Percentiles rank a stretch among this genome's conserved stretches.
These are phyloP conservation scores for Rhynchotus rufescens DNA, from an alignment of 2,797 vertebrate species.

Conservation along the genomic window DNA sequence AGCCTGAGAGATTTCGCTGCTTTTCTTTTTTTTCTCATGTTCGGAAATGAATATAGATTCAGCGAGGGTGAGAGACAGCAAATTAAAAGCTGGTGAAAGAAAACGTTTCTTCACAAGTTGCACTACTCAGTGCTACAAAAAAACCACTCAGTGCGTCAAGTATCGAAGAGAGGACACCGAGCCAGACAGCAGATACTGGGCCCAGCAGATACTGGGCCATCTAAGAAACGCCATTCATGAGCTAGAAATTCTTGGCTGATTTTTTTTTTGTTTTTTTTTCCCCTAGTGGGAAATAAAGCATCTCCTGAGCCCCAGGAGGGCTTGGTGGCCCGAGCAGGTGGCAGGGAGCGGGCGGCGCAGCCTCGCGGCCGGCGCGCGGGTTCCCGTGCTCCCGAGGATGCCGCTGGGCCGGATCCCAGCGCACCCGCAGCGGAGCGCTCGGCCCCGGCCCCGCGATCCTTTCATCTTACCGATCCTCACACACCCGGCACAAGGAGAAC, in stretches of 20 bases:
- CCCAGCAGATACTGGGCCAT: rapidly evolving
- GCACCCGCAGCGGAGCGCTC: not conserved
- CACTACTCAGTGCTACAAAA: not conserved
- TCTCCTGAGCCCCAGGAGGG: rapidly evolving
- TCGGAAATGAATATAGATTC: slow-evolving; percentile 33
- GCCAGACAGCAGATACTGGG: not conserved
- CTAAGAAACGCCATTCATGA: too few relatives aligned
- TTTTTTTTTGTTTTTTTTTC: not conserved
- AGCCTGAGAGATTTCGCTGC: not conserved
- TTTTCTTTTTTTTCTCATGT: slow-evolving; percentile 21
- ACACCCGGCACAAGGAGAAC: not conserved
- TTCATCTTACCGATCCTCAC: slow-evolving; percentile 5
- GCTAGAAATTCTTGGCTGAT: too few relatives aligned
- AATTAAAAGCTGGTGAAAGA: slow-evolving; percentile 4
- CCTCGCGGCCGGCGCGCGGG: not conserved
- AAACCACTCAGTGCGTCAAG: not conserved
- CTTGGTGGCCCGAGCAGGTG: not conserved
- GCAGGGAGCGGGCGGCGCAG: too few relatives aligned
- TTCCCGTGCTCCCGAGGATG: rapidly evolving
- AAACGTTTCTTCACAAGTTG: not conserved
- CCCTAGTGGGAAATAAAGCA: too few relatives aligned
- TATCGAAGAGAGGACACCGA: rapidly evolving
- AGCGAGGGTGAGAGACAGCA: slow-evolving; percentile 35
- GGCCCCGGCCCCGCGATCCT: not conserved
- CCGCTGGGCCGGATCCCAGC: rapidly evolving